A percentile compares a stretch with the other conserved stretches of the same genome.
phyloP scores from a whole-genome alignment of 2,888 invertebrate genomes.

The Camptogramma bilineatum region DNA sequence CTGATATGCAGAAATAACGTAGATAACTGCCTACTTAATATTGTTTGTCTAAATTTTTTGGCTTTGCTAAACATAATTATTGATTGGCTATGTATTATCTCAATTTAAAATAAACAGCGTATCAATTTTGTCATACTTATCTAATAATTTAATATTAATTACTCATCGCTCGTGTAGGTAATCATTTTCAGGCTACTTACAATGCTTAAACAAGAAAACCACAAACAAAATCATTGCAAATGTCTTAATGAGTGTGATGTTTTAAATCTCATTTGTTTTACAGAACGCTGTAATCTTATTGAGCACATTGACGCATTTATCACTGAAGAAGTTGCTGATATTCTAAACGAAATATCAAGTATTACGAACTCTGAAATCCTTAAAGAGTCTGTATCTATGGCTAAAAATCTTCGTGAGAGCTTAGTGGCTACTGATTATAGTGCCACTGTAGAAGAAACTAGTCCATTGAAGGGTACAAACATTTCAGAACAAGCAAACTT shows the following conservation, averaged over 20 bases:
- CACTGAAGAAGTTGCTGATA: constrained; percentile 47
- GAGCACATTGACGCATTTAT: constrained; percentile 55
- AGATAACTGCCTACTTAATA: no score
- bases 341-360: constrained; percentile 45
- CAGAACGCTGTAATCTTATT: constrained; percentile 37
- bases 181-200: no score
- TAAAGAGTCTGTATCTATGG: constrained; percentile 48
- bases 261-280: not conserved
- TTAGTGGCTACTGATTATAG: constrained; percentile 36
- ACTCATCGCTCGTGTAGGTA: no score
- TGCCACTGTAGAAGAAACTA: constrained; percentile 31
- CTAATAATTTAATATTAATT: no score
- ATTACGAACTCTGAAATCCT: constrained; percentile 42
- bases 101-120: no score
- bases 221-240: not conserved
- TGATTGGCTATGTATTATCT: no score
- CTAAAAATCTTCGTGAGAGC: constrained; percentile 47
- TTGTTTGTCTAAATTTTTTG: no score
- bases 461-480: constrained; percentile 23
- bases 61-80: no score
- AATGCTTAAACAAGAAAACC: not conserved
- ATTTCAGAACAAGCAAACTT: constrained; percentile 47
- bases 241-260: not conserved
- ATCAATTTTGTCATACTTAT: no score
- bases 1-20: no score